Conservation (phyloP, 2,797 vertebrate species). For the Phrynocephalus vlangalii region DNA sequence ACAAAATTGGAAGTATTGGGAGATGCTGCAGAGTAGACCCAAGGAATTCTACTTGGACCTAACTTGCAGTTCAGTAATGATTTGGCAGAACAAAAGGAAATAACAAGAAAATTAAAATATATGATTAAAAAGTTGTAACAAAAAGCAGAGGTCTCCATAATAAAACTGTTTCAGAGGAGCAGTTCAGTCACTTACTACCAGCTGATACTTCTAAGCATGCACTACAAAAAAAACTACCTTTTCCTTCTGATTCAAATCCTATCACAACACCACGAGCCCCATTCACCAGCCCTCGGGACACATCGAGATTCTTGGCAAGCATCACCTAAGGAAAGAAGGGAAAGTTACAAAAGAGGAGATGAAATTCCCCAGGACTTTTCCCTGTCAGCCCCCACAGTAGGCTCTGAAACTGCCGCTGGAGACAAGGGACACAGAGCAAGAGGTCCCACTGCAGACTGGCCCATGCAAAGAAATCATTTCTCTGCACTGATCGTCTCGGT, state of each 20-base stretch:
- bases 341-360: not conserved
- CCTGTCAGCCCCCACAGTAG: not conserved
- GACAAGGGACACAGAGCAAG: not conserved
- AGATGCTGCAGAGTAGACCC: not conserved
- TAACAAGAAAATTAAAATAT: not conserved
- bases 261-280: slow-evolving; percentile 93
- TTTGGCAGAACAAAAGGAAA: not conserved
- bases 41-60: not conserved
- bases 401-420: not conserved
- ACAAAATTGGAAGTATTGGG: not conserved
- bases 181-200: not conserved
- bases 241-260: slow-evolving; percentile 87
- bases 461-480: not conserved
- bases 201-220: not conserved
- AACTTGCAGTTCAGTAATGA: not conserved
- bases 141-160: not conserved
- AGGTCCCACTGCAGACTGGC: not conserved
- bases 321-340: slow-evolving; percentile 86
- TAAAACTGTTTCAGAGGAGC: not conserved
- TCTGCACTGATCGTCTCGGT: not conserved
- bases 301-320: slow-evolving; percentile 94
- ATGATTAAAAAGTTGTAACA: not conserved
- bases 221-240: slow-evolving; percentile 76
- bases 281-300: slow-evolving; percentile 91
- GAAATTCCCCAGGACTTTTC: accelerated